Base-by-base conservation (phyloP, 1,140 invertebrate species). In the Holcopasites calliopsidis region DNA sequence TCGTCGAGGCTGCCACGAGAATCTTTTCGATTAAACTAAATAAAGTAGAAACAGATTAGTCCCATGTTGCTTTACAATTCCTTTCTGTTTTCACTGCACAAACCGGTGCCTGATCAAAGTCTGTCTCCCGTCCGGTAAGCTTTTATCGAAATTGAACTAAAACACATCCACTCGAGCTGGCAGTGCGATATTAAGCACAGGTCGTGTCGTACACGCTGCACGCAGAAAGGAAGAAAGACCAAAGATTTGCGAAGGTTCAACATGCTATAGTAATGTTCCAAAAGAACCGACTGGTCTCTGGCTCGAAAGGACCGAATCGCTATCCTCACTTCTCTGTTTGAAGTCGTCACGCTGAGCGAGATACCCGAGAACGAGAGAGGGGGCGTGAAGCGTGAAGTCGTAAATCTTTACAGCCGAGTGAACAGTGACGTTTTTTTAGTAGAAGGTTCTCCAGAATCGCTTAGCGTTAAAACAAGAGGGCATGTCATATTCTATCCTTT, bases 111-210 rank as follows among this genome's bases (percentile, higher is more conserved):
- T 23, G 28, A 57, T 44, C 26, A 44, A 47, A 64, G 21, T 0
- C 52, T 47, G 38, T 57, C 52, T 16, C 11, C 28, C 3, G 11
- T 57, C 28, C 23, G 38, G 28, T 28, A 28, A 33, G 66, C 66
- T 70, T 70, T 70, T 44, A 70, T 58, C 54, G 38, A 70, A 58
- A 70, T 58, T 70, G 23, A 69, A 11, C 21, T 70, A 26, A 47
- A 58, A 11, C 21, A 44, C 16, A 47, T 70, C 54, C 21, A 47
- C 35, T 58, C 28, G 7, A 33, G 0, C 18, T 23, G 28, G 13
- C 31, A 26, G 11, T 35, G 38, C 38, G 58, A 58, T 47, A n/a
- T 58, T 42, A 47, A 70, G 44, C 47, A n/a, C 10, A 47, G 18
- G 1, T 6, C 23, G 2, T 26, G 7, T n/a, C 21, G 10, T 26